Conservation (phyloP, 2,888 invertebrate species). For the Zaprionus bogoriensis region DNA sequence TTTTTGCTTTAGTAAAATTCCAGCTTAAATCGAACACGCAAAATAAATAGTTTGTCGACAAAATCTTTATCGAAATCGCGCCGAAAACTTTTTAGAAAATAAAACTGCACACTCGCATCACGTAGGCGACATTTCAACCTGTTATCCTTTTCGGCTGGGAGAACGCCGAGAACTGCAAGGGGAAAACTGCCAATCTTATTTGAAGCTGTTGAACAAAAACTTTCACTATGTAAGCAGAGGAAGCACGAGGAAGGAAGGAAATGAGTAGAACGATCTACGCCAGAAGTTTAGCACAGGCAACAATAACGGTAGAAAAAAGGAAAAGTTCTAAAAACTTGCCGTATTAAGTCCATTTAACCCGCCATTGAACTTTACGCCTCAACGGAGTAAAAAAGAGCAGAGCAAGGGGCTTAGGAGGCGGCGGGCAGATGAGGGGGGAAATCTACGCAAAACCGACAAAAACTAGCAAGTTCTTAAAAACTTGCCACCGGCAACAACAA, state of each 20-base stretch:
- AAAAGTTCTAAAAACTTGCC: conserved; percentile 70
- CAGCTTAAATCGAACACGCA: conserved; percentile 5
- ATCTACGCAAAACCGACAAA: conserved; percentile 51
- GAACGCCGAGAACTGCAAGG: neutral
- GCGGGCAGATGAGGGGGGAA: conserved; percentile 8
- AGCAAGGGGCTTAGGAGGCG: neutral
- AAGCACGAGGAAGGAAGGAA: neutral
- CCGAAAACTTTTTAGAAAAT: conserved; percentile 20
- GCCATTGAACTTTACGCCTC: conserved; percentile 79
- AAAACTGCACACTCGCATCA: conserved; percentile 12
- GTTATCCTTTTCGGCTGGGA: conserved; percentile 45
- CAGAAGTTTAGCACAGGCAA: conserved; percentile 50
- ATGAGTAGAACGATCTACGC: conserved; percentile 60
- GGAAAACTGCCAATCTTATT: conserved; percentile 62
- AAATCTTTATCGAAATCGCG: conserved; percentile 28
- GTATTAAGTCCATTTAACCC: conserved; percentile 79
- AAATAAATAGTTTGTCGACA: conserved; percentile 26
- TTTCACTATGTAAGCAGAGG: conserved; percentile 56
- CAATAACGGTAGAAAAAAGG: conserved; percentile 31
- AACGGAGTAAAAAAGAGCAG: conserved; percentile 63
- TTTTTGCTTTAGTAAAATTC: too few relatives aligned
- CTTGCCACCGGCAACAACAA: conserved; percentile 62
- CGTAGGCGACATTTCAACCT: conserved; percentile 35
- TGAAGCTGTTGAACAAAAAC: conserved; percentile 70
- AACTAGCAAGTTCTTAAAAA: conserved; percentile 69